Evolutionary conservation across 2,888 invertebrate genomes (phyloP).

Genomic region (Sipunculus nudus): DNA sequence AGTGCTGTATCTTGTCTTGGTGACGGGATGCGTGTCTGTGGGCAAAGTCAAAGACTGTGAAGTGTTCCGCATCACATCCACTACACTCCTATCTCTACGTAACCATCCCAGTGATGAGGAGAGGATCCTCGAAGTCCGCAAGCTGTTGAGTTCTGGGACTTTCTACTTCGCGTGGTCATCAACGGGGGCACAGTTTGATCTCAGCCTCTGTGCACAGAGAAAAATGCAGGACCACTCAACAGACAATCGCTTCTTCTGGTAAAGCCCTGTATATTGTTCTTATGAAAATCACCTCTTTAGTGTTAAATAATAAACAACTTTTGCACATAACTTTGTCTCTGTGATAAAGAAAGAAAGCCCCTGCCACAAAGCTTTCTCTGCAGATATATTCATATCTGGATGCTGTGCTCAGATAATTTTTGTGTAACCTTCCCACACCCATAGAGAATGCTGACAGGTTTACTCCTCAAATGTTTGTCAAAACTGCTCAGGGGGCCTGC

Average conservation of each 20-base stretch:
- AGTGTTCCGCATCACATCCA: slow-evolving; percentile 93
- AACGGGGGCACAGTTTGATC: slow-evolving; percentile 77
- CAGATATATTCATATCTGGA: too few species aligned
- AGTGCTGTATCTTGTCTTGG: slow-evolving; percentile 84
- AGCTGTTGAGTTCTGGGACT: slow-evolving; percentile 95
- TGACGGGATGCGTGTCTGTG: slow-evolving; percentile 95
- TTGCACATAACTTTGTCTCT: too few species aligned
- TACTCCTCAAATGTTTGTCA: too few species aligned
- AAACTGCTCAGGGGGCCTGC: too few species aligned
- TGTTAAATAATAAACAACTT: background rate
- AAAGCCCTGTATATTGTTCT: slow-evolving; percentile 22
- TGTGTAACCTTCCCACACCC: too few species aligned
- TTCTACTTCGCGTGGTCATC: slow-evolving; percentile 93
- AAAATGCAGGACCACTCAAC: slow-evolving; percentile 81
- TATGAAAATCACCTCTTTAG: background rate
- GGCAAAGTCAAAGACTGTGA: slow-evolving; percentile 95
- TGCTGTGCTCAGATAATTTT: too few species aligned
- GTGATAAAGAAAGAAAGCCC: too few species aligned
- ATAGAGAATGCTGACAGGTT: too few species aligned
- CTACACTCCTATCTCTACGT: slow-evolving; percentile 84
- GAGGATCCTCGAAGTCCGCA: slow-evolving; percentile 71
- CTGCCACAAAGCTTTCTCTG: too few species aligned
- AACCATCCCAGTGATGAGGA: slow-evolving; percentile 65
- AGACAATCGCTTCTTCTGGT: slow-evolving; percentile 98
- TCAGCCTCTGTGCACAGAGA: slow-evolving; percentile 93